Evolutionary conservation across 2,797 vertebrate species (phyloP).

Genomic region (Acipenser oxyrinchus): DNA sequence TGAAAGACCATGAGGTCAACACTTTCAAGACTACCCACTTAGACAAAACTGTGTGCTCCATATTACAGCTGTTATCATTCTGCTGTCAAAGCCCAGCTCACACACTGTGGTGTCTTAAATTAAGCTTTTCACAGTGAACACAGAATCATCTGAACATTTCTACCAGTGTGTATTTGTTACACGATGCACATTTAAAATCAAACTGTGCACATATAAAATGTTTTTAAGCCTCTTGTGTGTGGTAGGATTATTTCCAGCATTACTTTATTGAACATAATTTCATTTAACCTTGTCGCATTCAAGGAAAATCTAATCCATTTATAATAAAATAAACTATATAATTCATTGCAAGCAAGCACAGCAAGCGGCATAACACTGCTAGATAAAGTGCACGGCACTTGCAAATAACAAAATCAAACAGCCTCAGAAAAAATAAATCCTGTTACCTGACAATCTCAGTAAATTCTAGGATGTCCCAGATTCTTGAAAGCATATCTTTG

Average conservation of each 20-base stretch:
- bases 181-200: conserved; percentile 60
- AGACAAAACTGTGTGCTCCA: too few species aligned
- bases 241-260: conserved; percentile 58
- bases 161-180: conserved; percentile 42
- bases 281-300: conserved; percentile 62
- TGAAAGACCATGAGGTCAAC: too few species aligned
- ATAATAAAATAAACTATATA: conserved; percentile 53
- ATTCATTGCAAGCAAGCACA: conserved; percentile 13
- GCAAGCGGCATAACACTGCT: conserved; percentile 4
- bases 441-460: conserved; percentile 55
- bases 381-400: conserved; percentile 20
- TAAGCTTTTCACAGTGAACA: too few species aligned
- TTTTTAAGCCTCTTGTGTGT: conserved; percentile 63
- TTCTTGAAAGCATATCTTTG: conserved; percentile 47
- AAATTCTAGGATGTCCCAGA: conserved; percentile 54
- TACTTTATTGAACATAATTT: conserved; percentile 67
- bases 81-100: too few species aligned
- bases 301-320: conserved; percentile 59
- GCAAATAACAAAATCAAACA: conserved; percentile 24
- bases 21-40: too few species aligned
- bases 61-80: too few species aligned
- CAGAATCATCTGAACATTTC: too few species aligned
- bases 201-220: conserved; percentile 56
- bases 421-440: conserved; percentile 31
- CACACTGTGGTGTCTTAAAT: too few species aligned